These are phyloP conservation scores for Macrobrachium rosenbergii DNA, from an alignment of 1,140 invertebrate genomes.

Conservation along the genomic window DNA sequence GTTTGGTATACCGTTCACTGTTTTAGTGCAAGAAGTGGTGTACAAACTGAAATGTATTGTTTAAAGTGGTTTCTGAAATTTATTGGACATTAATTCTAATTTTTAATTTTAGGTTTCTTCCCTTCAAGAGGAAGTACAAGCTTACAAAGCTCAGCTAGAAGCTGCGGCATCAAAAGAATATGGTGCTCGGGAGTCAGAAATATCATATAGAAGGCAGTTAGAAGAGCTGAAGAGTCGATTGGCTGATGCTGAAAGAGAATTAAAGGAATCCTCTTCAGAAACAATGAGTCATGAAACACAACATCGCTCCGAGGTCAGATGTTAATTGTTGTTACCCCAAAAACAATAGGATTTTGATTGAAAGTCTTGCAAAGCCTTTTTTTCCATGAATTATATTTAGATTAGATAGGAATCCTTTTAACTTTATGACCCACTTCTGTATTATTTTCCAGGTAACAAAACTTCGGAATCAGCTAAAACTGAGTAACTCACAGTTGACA, in stretches of 20 bases:
- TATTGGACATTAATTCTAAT: neutral
- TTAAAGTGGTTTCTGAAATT: neutral
- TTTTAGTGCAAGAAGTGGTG: no score
- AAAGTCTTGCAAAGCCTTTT: no score
- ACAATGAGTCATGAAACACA: slow-evolving; percentile 63
- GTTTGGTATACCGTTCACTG: no score
- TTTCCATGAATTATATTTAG: no score
- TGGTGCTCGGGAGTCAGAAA: slow-evolving; percentile 63
- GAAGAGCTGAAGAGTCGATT: slow-evolving; percentile 64
- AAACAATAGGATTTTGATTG: no score
- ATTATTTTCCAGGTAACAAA: slow-evolving; percentile 62
- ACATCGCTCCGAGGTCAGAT: slow-evolving; percentile 58
- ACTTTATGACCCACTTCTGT: neutral
- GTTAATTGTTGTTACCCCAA: no score
- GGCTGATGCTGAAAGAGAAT: slow-evolving; percentile 60
- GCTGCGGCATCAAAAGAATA: slow-evolving; percentile 35
- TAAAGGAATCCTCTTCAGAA: slow-evolving; percentile 58
- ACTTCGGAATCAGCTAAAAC: slow-evolving; percentile 65
- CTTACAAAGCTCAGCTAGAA: slow-evolving; percentile 54
- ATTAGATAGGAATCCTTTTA: no score
- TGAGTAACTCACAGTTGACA: slow-evolving; percentile 65
- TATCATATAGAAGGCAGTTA: slow-evolving; percentile 64
- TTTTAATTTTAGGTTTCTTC: slow-evolving; percentile 44
- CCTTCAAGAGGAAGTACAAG: slow-evolving; percentile 58
- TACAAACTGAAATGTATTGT: neutral